A percentile compares a stretch with the other conserved stretches of the same genome.
Evolutionary conservation across 2,797 vertebrate species (phyloP).

Genomic region (Anguilla obscura): DNA sequence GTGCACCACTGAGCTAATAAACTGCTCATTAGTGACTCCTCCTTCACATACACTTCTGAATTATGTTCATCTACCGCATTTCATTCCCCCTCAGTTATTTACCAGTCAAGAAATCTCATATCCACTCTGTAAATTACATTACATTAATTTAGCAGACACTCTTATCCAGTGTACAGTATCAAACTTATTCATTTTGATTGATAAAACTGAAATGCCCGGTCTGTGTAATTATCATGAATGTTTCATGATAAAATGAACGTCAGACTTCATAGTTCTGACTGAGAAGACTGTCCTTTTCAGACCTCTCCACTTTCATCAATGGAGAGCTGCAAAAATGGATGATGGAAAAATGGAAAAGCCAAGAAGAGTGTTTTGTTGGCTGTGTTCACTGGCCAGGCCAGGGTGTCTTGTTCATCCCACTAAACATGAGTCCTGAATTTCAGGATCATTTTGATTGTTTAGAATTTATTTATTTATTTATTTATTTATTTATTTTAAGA

Average conservation of each 20-base stretch:
- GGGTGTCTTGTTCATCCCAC: not conserved
- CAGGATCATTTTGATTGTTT: not conserved
- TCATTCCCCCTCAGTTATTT: not conserved
- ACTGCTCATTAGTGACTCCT: not conserved
- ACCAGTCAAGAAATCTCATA: not conserved
- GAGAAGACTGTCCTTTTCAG: not conserved
- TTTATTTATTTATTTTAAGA: not conserved
- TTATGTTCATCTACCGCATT: too few species aligned
- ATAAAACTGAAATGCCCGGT: not conserved
- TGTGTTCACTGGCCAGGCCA: not conserved
- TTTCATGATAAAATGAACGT: not conserved
- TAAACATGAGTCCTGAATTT: not conserved
- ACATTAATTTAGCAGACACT: not conserved
- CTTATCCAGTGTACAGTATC: not conserved
- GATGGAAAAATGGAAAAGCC: not conserved
- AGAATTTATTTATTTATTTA: not conserved
- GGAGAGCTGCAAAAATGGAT: not conserved
- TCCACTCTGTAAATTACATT: not conserved
- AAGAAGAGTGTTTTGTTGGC: slow-evolving; percentile 6
- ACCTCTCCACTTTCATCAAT: not conserved
- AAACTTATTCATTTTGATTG: not conserved
- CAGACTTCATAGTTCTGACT: not conserved
- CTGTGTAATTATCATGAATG: not conserved
- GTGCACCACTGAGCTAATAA: too few species aligned
- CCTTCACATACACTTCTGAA: not conserved